Conservation (phyloP, 2,888 invertebrate genomes). For the Penaeus monodon region DNA sequence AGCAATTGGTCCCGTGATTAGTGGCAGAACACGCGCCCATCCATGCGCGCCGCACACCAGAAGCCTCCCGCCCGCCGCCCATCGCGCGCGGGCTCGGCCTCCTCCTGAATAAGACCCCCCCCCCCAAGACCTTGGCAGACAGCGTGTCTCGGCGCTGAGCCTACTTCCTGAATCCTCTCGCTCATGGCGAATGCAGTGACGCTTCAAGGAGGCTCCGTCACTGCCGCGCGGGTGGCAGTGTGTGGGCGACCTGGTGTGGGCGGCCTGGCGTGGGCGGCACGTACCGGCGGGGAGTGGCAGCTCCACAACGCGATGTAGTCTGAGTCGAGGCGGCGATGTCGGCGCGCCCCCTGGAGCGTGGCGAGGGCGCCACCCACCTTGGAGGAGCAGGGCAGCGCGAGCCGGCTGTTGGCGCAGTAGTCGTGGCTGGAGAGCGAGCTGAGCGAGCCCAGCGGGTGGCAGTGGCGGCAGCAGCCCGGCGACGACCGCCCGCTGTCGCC, state of each 20-base stretch:
- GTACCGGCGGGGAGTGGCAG: slow-evolving; percentile 64
- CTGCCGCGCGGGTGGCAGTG: slow-evolving; percentile 29
- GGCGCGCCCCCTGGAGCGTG: slow-evolving; percentile 44
- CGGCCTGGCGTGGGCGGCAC: slow-evolving; percentile 29
- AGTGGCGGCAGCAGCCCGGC: slow-evolving; percentile 44
- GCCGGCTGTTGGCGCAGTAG: slow-evolving; percentile 44
- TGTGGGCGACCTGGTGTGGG: slow-evolving; percentile 20
- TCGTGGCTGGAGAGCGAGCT: slow-evolving; percentile 51
- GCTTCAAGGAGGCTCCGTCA: background rate
- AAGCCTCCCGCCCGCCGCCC: slow-evolving; percentile 28
- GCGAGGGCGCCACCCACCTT: slow-evolving; percentile 54
- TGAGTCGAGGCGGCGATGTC: slow-evolving; percentile 52
- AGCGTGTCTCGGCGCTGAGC: too few species aligned
- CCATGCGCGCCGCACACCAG: slow-evolving; percentile 36
- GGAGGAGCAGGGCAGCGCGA: slow-evolving; percentile 49
- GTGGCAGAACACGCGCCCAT: slow-evolving; percentile 25
- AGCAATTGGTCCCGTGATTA: slow-evolving; percentile 33
- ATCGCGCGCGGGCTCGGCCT: background rate
- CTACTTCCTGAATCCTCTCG: too few species aligned
- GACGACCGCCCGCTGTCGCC: slow-evolving; percentile 56
- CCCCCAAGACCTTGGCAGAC: too few species aligned
- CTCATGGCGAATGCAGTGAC: too few species aligned
- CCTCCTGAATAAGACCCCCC: too few species aligned
- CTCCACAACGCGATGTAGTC: slow-evolving; percentile 65
- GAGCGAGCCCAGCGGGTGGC: slow-evolving; percentile 34